Evolutionary conservation across 1,140 invertebrate genomes (phyloP).

Genomic region (Drosophila rufa): DNA sequence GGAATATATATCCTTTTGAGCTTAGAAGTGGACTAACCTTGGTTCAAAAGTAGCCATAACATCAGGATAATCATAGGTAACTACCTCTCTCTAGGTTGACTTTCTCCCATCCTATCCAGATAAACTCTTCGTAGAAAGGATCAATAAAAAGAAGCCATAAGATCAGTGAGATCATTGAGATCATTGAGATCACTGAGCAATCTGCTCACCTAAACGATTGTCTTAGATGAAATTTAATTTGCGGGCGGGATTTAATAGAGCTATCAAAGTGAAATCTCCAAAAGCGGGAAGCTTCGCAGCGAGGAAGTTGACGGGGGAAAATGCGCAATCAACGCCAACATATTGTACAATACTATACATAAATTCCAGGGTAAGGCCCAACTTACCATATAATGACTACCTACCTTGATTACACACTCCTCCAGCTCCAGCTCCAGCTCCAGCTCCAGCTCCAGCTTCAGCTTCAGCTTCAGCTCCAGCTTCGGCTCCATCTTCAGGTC

Average conservation of each 20-base stretch:
- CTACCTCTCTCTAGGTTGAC: too few relatives aligned
- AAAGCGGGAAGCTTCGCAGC: not conserved
- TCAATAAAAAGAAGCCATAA: not conserved
- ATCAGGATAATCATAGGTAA: not conserved
- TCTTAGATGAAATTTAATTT: slow-evolving; percentile 45
- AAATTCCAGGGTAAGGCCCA: slow-evolving; percentile 65
- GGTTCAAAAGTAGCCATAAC: not conserved
- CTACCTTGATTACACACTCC: slow-evolving; percentile 80
- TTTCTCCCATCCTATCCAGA: not conserved
- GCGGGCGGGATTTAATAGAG: slow-evolving; percentile 52
- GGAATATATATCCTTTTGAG: too few relatives aligned
- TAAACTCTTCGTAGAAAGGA: not conserved
- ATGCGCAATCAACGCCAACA: slow-evolving; percentile 57
- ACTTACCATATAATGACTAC: slow-evolving; percentile 81
- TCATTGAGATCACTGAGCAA: not conserved
- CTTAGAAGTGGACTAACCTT: not conserved
- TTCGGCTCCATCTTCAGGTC: slow-evolving; percentile 5
- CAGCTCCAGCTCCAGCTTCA: not conserved
- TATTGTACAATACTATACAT: slow-evolving; percentile 66
- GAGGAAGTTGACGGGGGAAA: not conserved
- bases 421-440: not conserved
- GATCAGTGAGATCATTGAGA: not conserved
- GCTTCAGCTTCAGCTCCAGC: slow-evolving; percentile 6
- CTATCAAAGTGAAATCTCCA: slow-evolving; percentile 60
- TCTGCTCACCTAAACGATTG: slow-evolving; percentile 14